phyloP scores from a whole-genome alignment of 2,797 vertebrate species.

The Arrhamphus sclerolepis region DNA sequence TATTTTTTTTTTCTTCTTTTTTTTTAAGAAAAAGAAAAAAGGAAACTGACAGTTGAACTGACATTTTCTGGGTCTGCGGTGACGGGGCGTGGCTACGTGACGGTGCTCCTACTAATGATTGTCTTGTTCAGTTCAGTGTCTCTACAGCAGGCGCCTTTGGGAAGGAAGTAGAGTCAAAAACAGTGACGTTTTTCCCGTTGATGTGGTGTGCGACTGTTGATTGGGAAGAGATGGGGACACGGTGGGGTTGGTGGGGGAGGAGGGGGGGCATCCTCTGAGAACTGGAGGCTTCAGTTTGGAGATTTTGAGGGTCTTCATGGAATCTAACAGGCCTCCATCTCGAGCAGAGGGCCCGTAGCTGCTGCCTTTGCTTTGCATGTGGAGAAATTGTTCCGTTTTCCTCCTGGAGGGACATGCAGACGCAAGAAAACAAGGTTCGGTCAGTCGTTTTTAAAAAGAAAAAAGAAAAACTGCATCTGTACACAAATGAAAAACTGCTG shows the following conservation, averaged over 20 bases:
- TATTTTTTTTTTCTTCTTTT: too few relatives aligned
- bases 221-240: conserved; percentile 3
- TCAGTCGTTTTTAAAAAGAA: background rate
- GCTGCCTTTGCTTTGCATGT: conserved; percentile 96
- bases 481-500: conserved; percentile 7
- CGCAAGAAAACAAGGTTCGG: conserved; percentile 1
- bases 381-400: conserved; percentile 93
- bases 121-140: conserved; percentile 92
- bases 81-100: conserved; percentile 24
- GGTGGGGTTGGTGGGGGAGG: conserved; percentile 5
- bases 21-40: too few relatives aligned
- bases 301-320: conserved; percentile 79
- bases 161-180: conserved; percentile 76
- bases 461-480: conserved; percentile 10
- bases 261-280: conserved; percentile 80
- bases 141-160: conserved; percentile 86
- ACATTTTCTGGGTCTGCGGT: conserved; percentile 19
- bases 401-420: conserved; percentile 79
- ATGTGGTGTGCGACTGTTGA: conserved; percentile 36
- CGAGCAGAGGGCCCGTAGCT: conserved; percentile 93
- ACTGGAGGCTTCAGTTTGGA: conserved; percentile 79
- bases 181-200: conserved; percentile 56
- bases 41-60: conserved; percentile 44
- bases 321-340: conserved; percentile 99
- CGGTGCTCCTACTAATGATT: conserved; percentile 83